Evolutionary conservation across 2,113 vertebrate genomes (phyloP).

Genomic region (Zeus faber): DNA sequence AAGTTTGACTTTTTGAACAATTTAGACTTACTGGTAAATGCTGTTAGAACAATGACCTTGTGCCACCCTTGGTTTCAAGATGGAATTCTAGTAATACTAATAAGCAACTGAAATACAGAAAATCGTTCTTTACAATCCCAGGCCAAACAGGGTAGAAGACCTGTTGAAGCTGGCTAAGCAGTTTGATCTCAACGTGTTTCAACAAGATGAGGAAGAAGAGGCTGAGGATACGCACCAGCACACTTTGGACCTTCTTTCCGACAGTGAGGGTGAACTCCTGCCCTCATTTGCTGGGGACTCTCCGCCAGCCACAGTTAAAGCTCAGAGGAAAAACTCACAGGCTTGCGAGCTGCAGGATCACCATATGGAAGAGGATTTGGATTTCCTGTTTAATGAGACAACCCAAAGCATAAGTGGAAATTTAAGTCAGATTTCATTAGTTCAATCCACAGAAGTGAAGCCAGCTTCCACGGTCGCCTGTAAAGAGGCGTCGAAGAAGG

Average conservation of each 20-base stretch:
- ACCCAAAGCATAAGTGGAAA: slow-evolving; percentile 78
- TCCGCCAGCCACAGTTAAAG: rapidly evolving
- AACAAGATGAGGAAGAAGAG: slow-evolving; percentile 64
- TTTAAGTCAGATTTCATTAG: slow-evolving; percentile 69
- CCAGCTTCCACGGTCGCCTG: not conserved
- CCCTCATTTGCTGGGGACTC: not conserved
- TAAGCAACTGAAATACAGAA: no score
- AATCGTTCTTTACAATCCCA: slow-evolving; percentile 19
- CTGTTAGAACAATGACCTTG: no score
- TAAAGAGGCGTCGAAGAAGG: slow-evolving; percentile 13
- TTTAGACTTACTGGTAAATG: no score
- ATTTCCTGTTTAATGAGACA: slow-evolving; percentile 83
- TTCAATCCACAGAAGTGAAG: slow-evolving; percentile 13
- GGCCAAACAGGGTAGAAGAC: slow-evolving; percentile 78
- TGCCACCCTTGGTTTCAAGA: no score
- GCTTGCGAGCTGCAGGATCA: slow-evolving; percentile 40
- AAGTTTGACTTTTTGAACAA: no score
- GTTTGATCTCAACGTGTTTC: slow-evolving; percentile 89
- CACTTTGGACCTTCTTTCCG: slow-evolving; percentile 16
- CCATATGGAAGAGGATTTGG: slow-evolving; percentile 75
- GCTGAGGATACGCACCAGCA: slow-evolving; percentile 48
- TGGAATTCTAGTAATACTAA: no score
- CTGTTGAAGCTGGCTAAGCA: slow-evolving; percentile 88
- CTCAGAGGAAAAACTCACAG: not conserved
- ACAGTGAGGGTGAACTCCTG: not conserved